Evolutionary conservation across 2,797 vertebrate species (phyloP), one percentile per base, ranked within the genome.

Genomic region (Melanotaenia parkinsoni): DNA sequence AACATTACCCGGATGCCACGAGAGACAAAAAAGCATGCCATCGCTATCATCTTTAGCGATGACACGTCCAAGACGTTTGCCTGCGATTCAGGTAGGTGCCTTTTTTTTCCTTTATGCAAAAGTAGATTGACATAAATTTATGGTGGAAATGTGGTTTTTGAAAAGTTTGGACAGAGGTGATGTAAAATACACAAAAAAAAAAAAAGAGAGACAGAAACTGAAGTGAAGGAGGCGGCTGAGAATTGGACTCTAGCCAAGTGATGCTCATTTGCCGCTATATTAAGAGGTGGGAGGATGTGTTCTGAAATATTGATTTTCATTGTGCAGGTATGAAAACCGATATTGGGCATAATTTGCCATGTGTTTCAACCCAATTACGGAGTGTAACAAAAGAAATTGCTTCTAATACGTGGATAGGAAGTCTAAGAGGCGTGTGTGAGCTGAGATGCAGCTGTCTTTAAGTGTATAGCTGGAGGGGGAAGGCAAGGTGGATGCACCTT

Each of bases 41-140:
- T 99, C 92, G 97, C 96, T 65, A 99, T 99, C 93, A 96, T 99
- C 95, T 99, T 99, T 93, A 96, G 96, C 61, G 97, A 99, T 51
- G 97, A 99, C 91, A 98, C 96, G 1, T 98, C 97, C 78, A 99
- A 99, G 96, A 98, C 97, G 58, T 99, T 99, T 92, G 95, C 98
- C 88, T 99, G 98, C 91, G 98, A 99, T 84, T 99, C 98, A 95
- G 98, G 98, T 99, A 95, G 96, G 95, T 53, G 61, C 32, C 11
- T 59, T 33, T 65, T 65, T 67, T 47, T 61, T 26, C 50, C 58
- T 71, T 37, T 18, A 60, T 67, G 65, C 56, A 70, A 50, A 76
- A 62, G 69, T 71, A 14, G 37, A 66, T 37, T 22, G 38, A 58
- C 2, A 2, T 38, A 24, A 40, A 38, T 37, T n/a, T 45, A 5